Evolutionary conservation across 2,797 vertebrate species (phyloP).

Genomic region (Ptychadena robeensis): DNA sequence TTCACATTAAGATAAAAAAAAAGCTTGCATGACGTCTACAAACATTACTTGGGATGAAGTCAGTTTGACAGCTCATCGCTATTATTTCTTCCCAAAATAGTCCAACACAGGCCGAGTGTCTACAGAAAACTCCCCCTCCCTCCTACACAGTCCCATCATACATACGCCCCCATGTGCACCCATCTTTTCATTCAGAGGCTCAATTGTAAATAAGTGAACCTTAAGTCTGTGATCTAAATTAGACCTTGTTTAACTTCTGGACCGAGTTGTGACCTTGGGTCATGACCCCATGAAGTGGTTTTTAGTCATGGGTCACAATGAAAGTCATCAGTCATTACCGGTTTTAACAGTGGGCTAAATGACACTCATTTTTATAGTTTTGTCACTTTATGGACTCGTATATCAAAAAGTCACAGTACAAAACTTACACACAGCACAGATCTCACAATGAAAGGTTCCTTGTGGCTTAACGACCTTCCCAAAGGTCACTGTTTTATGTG

Average conservation of each 20-base stretch:
- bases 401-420: background rate
- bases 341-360: background rate
- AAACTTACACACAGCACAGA: background rate
- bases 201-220: no score
- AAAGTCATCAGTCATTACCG: background rate
- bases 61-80: no score
- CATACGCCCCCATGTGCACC: no score
- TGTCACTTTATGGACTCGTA: slow-evolving; percentile 3
- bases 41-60: no score
- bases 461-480: background rate
- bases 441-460: background rate
- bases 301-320: background rate
- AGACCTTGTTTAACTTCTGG: background rate
- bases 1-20: no score
- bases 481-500: no score
- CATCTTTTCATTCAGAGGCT: no score
- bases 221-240: background rate
- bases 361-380: background rate
- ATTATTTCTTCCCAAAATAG: no score
- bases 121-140: no score
- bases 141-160: no score
- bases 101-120: no score
- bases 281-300: background rate
- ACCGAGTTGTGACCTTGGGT: background rate
- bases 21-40: no score